Conservation (phyloP, 2,888 invertebrate genomes). For the Trissonchulus sp. region DNA sequence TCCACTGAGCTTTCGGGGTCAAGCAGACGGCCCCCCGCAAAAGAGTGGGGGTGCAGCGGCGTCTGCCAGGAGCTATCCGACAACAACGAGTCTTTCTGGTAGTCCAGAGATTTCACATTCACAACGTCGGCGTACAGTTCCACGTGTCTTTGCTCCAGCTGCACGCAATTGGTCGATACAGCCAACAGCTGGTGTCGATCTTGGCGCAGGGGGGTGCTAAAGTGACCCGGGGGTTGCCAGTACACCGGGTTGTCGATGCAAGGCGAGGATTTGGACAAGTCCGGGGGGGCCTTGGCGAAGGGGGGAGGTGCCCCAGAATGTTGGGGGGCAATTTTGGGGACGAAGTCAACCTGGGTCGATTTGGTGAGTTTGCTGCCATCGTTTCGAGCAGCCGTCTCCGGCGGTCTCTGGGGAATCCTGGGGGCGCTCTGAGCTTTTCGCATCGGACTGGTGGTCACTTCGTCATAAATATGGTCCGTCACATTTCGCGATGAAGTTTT, state of each 20-base stretch:
- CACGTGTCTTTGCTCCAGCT: neutral
- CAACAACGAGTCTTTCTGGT: neutral
- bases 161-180: neutral
- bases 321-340: too few species aligned
- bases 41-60: neutral
- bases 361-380: neutral
- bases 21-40: too few species aligned
- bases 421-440: neutral
- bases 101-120: neutral
- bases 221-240: neutral
- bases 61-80: neutral
- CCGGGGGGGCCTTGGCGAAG: too few species aligned
- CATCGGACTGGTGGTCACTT: neutral
- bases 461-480: neutral
- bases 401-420: neutral
- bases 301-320: too few species aligned
- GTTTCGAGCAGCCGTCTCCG: neutral
- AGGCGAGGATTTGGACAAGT: neutral
- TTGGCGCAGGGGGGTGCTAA: neutral
- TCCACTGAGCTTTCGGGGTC: conserved; percentile 6
- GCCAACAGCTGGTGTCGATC: too few species aligned
- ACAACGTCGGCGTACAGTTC: neutral
- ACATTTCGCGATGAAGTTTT: neutral
- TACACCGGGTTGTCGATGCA: neutral
- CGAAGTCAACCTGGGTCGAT: neutral